A percentile compares a stretch with the other conserved stretches of the same genome.
These are phyloP conservation scores for Bombyx mandarina DNA, from an alignment of 1,140 invertebrate genomes.

Conservation along the genomic window DNA sequence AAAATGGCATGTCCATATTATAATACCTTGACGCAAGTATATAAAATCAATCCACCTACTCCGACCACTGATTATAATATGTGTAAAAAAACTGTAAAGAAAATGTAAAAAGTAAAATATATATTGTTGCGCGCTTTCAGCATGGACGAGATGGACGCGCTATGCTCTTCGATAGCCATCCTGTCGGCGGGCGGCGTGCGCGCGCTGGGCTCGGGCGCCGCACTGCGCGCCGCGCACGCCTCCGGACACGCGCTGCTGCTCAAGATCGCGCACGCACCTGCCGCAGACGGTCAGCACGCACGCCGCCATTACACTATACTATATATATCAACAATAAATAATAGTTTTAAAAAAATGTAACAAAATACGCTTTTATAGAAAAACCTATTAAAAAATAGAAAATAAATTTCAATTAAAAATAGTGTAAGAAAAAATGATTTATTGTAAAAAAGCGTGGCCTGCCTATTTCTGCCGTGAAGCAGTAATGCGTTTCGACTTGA, in stretches of 20 bases:
- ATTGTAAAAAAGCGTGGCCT: no score
- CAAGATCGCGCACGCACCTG: conserved; percentile 17
- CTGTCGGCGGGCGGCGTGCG: conserved; percentile 84
- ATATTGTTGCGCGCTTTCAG: conserved; percentile 26
- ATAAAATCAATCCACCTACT: no score
- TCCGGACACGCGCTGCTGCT: conserved; percentile 68
- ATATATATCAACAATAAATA: not conserved
- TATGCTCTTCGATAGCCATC: conserved; percentile 84
- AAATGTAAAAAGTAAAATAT: not conserved
- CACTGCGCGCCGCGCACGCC: conserved; percentile 70
- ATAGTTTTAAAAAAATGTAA: no score
- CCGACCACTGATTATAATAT: not conserved
- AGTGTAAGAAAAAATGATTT: no score
- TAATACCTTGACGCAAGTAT: no score
- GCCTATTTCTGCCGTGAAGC: no score
- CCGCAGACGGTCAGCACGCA: conserved; percentile 6
- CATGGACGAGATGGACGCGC: conserved; percentile 91
- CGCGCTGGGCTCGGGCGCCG: conserved; percentile 70
- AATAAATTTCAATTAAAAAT: no score
- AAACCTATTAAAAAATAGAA: no score
- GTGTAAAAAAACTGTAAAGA: no score
- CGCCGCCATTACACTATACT: not conserved
- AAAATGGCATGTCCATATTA: no score
- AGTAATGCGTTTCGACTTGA: no score
- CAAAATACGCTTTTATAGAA: no score